Percentiles rank a stretch among this genome's conserved stretches.
Conservation (phyloP, 2,888 invertebrate species). For the Argyra leucocephala region DNA sequence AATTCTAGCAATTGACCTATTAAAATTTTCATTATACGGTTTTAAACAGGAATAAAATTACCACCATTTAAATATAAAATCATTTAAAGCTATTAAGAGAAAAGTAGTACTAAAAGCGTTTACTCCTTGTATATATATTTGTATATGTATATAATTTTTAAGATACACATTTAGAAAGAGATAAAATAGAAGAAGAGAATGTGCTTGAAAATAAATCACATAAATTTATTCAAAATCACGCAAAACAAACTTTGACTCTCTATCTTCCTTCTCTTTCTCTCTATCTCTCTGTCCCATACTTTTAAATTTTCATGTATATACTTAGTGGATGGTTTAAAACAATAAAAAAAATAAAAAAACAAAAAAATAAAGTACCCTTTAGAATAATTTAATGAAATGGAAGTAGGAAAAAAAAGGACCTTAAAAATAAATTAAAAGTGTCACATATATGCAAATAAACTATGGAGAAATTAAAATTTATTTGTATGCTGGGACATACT, state of each 20-base stretch:
- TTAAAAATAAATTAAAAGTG: neutral
- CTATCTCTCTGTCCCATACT: no score
- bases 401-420: neutral
- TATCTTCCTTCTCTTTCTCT: no score
- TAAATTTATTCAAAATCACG: conserved; percentile 4
- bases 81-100: neutral
- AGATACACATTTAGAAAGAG: no score
- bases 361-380: no score
- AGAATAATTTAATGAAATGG: no score
- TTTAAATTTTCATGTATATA: no score
- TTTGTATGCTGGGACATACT: neutral
- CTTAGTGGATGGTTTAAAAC: neutral
- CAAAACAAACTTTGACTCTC: conserved; percentile 6
- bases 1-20: no score
- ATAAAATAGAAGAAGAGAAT: no score
- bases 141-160: no score
- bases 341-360: neutral
- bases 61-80: no score
- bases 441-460: neutral
- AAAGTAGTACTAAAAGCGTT: neutral
- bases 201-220: neutral
- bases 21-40: no score
- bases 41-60: no score
- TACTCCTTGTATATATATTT: neutral
- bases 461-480: neutral